phyloP scores from a whole-genome alignment of 2,888 invertebrate species.

The Schizotus pectinicornis region DNA sequence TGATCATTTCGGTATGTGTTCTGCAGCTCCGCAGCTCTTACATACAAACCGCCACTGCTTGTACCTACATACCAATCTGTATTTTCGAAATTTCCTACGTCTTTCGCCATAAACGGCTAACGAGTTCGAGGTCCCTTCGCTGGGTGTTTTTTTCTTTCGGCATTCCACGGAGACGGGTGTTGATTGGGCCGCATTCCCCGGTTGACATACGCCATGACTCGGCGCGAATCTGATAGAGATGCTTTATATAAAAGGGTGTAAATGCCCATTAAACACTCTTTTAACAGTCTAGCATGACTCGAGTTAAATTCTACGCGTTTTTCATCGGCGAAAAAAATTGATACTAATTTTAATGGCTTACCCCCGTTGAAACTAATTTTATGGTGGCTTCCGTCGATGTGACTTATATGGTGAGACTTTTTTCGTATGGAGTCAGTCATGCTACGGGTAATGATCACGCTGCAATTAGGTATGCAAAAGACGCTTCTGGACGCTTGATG shows the following conservation, averaged over 20 bases:
- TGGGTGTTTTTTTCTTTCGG: slow-evolving; percentile 35
- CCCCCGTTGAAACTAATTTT: slow-evolving; percentile 23
- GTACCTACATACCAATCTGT: no score
- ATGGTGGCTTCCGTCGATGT: slow-evolving; percentile 26
- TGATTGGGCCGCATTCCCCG: slow-evolving; percentile 54
- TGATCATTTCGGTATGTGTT: no score
- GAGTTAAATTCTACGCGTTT: slow-evolving; percentile 28
- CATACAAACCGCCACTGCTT: no score
- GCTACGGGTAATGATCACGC: no score
- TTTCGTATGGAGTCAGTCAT: slow-evolving; percentile 3
- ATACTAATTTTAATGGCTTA: slow-evolving; percentile 20
- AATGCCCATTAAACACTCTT: slow-evolving; percentile 55
- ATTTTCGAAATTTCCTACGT: not conserved
- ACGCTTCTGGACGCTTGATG: slow-evolving; percentile 1
- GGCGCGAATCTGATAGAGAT: slow-evolving; percentile 52
- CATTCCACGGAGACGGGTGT: slow-evolving; percentile 40
- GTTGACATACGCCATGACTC: slow-evolving; percentile 53
- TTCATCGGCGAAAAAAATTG: slow-evolving; percentile 14
- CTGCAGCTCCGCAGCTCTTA: no score
- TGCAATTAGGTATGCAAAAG: no score
- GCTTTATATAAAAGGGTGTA: slow-evolving; percentile 55
- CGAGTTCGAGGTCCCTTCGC: slow-evolving; percentile 20
- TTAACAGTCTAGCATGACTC: slow-evolving; percentile 37
- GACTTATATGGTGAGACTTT: not conserved
- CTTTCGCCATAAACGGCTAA: slow-evolving; percentile 15